phyloP scores from a whole-genome alignment of 2,888 invertebrate genomes.

The Eupithecia insigniata region DNA sequence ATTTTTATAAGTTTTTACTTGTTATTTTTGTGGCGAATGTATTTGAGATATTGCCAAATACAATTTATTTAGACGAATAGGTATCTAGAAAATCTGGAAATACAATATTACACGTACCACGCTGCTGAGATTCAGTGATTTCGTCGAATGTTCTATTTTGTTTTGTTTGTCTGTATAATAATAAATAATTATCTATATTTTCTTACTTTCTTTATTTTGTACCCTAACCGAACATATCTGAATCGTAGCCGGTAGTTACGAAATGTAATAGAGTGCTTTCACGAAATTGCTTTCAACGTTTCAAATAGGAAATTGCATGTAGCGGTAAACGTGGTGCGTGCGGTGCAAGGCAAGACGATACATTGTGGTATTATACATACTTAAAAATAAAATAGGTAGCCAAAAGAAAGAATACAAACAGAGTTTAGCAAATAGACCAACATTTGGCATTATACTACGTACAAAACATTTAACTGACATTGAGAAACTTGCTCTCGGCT shows the following conservation, averaged over 20 bases:
- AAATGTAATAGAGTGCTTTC: constrained; percentile 55
- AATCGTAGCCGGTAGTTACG: constrained; percentile 38
- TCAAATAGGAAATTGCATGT: constrained; percentile 55
- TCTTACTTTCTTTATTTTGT: no score
- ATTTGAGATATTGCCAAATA: constrained; percentile 12
- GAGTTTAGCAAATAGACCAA: constrained; percentile 3
- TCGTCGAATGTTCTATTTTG: constrained; percentile 27
- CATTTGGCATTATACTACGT: constrained; percentile 11
- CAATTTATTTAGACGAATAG: constrained; percentile 6
- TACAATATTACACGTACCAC: neutral
- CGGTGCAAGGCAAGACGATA: constrained; percentile 24
- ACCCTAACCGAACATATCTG: constrained; percentile 23
- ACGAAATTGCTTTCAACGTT: constrained; percentile 51
- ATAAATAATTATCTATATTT: no score
- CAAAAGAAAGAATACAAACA: neutral
- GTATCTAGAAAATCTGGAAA: neutral
- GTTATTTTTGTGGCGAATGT: constrained; percentile 3
- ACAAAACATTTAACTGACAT: constrained; percentile 20
- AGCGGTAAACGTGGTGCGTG: constrained; percentile 35
- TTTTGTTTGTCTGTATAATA: no score
- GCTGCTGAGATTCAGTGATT: constrained; percentile 13
- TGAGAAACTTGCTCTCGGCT: constrained; percentile 24
- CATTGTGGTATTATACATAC: constrained; percentile 16
- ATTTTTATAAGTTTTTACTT: constrained; percentile 2
- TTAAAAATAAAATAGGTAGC: neutral